Evolutionary conservation across 2,888 invertebrate species (phyloP).

Genomic region (Pasiphila rectangulata): DNA sequence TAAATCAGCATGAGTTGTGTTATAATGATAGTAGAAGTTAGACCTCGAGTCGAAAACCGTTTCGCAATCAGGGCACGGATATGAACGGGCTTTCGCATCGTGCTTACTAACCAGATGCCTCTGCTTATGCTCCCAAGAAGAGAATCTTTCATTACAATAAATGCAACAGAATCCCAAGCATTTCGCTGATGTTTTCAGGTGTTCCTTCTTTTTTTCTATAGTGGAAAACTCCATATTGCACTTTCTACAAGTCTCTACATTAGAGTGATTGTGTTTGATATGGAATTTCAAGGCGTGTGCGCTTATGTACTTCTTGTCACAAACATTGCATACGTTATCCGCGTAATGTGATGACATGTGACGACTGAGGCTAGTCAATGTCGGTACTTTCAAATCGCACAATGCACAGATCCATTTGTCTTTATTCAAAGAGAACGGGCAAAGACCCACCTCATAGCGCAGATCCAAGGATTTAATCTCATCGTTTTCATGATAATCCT

Average conservation of each 20-base stretch:
- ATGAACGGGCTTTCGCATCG: conserved; percentile 27
- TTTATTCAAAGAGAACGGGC: conserved; percentile 25
- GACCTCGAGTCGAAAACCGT: conserved; percentile 1
- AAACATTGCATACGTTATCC: conserved; percentile 35
- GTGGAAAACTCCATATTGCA: conserved; percentile 21
- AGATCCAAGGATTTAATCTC: conserved; percentile 13
- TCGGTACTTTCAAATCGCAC: conserved; percentile 20
- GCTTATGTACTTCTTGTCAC: conserved; percentile 25
- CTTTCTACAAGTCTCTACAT: conserved; percentile 21
- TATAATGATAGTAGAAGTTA: conserved; percentile 6
- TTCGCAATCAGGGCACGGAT: conserved; percentile 15
- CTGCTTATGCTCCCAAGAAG: conserved; percentile 12
- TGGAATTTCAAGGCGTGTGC: conserved; percentile 14
- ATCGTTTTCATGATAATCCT: conserved; percentile 38
- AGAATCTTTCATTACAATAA: conserved; percentile 29
- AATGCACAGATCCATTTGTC: conserved; percentile 22
- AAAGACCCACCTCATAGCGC: conserved; percentile 21
- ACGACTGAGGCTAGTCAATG: conserved; percentile 32
- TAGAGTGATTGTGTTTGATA: conserved; percentile 19
- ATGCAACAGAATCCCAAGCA: conserved; percentile 24
- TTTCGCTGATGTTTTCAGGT: conserved; percentile 15
- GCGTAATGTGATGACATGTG: conserved; percentile 38
- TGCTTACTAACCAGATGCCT: conserved; percentile 30
- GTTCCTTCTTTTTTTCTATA: conserved; percentile 16
- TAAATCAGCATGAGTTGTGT: conserved; percentile 5